Conservation (phyloP, 2,113 vertebrate species). For the Thalassoma bifasciatum region DNA sequence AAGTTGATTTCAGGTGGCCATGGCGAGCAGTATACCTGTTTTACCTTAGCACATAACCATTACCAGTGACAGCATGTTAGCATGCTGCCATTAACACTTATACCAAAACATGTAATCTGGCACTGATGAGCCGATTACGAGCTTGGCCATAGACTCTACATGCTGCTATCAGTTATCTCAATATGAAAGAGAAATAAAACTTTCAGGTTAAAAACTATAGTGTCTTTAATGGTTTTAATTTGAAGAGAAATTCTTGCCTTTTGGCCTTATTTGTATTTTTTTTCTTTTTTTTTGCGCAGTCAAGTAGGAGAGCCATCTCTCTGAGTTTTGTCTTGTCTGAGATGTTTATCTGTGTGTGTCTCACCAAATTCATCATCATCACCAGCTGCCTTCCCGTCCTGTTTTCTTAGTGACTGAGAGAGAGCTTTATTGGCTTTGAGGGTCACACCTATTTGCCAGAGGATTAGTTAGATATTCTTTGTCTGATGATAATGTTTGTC, state of each 20-base stretch:
- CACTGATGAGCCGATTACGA: too few species aligned
- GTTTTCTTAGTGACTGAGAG: constrained; percentile 59
- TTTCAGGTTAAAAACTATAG: too few species aligned
- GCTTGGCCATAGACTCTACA: too few species aligned
- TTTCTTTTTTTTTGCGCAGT: too few species aligned
- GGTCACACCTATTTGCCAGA: constrained; percentile 66
- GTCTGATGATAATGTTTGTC: constrained; percentile 59
- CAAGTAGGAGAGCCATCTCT: background rate
- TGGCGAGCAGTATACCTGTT: too few species aligned
- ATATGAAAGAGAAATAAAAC: too few species aligned
- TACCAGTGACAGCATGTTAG: background rate
- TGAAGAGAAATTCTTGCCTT: too few species aligned
- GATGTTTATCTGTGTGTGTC: constrained; percentile 56
- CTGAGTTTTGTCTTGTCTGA: constrained; percentile 27
- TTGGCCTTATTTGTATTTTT: too few species aligned
- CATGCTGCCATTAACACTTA: constrained; percentile 6
- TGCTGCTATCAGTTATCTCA: too few species aligned
- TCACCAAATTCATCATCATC: constrained; percentile 54
- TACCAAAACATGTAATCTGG: background rate
- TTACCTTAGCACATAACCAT: too few species aligned
- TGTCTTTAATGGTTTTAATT: too few species aligned
- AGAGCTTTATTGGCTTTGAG: constrained; percentile 70
- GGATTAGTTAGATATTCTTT: constrained; percentile 62
- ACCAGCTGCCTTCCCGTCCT: constrained; percentile 31
- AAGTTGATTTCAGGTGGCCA: too few species aligned